Conservation (phyloP, 2,888 invertebrate genomes). For the Acleris sparsana region DNA sequence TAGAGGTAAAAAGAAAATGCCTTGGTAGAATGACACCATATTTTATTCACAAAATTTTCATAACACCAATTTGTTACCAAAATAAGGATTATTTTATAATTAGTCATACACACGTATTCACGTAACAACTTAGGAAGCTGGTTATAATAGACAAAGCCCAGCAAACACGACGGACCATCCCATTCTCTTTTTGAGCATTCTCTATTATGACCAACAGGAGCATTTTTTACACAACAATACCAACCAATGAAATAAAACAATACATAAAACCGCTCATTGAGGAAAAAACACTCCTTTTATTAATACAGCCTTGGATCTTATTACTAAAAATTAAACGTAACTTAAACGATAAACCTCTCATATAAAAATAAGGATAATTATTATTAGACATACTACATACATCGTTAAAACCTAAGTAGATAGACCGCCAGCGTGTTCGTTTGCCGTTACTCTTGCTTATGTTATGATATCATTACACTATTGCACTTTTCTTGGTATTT, state of each 20-base stretch:
- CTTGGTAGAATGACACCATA: constrained; percentile 76
- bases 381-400: constrained; percentile 67
- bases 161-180: constrained; percentile 43
- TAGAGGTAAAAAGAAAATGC: constrained; percentile 39
- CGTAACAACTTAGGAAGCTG: constrained; percentile 71
- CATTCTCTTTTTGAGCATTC: constrained; percentile 48
- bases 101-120: constrained; percentile 78
- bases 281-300: constrained; percentile 73
- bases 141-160: constrained; percentile 59
- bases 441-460: constrained; percentile 27
- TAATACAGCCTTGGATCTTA: constrained; percentile 83
- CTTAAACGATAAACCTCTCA: constrained; percentile 80
- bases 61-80: constrained; percentile 83
- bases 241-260: constrained; percentile 54
- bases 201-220: constrained; percentile 68
- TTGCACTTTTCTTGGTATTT: constrained; percentile 34
- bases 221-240: constrained; percentile 66
- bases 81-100: constrained; percentile 76
- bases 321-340: constrained; percentile 73
- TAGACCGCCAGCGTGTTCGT: constrained; percentile 75
- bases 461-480: constrained; percentile 31
- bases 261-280: constrained; percentile 54
- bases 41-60: constrained; percentile 81
- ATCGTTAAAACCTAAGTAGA: constrained; percentile 73
- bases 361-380: constrained; percentile 75